These are phyloP conservation scores for Poeciliopsis prolifica DNA, from an alignment of 2,113 vertebrate species.

Conservation along the genomic window DNA sequence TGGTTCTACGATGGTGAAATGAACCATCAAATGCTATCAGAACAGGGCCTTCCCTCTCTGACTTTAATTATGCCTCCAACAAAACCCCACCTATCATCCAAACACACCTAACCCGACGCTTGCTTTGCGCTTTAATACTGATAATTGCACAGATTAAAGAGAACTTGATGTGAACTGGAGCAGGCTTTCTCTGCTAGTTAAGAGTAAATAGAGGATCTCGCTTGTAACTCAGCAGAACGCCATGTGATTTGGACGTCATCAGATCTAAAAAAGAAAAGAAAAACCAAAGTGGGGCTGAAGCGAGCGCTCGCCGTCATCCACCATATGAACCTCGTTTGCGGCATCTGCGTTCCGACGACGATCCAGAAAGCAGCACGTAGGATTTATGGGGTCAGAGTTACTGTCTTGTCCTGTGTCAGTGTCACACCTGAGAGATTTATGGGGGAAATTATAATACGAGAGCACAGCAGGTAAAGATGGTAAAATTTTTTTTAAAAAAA, in stretches of 20 bases:
- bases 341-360: neutral
- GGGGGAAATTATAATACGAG: too few species aligned
- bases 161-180: too few species aligned
- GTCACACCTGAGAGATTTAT: too few species aligned
- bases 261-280: neutral
- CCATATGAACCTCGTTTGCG: neutral
- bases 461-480: too few species aligned
- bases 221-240: neutral
- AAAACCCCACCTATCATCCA: neutral
- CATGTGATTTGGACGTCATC: neutral
- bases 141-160: too few species aligned
- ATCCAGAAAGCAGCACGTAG: too few species aligned
- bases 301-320: neutral
- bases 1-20: neutral
- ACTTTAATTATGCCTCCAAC: neutral
- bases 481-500: too few species aligned
- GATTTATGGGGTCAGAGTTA: too few species aligned
- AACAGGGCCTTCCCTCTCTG: neutral
- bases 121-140: neutral
- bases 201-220: neutral
- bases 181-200: neutral
- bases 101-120: neutral
- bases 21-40: neutral
- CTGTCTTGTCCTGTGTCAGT: neutral
- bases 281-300: too few species aligned